Evolutionary conservation across 2,113 vertebrate genomes (phyloP).

Genomic region (Chloebia gouldiae): DNA sequence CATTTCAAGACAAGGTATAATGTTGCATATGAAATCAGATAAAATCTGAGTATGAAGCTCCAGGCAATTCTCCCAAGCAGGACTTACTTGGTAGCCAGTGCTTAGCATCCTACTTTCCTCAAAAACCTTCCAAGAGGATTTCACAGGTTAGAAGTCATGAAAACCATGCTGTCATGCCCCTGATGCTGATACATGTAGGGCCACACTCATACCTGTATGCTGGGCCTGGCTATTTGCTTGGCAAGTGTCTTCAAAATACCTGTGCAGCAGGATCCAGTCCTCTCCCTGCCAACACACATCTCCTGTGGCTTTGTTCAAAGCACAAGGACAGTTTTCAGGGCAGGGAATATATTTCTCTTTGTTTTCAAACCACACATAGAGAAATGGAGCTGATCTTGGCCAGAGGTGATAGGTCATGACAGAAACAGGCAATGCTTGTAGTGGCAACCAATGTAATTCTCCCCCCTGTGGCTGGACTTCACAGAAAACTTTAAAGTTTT

Average conservation of each 20-base stretch:
- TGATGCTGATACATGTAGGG: neutral
- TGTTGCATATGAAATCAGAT: neutral
- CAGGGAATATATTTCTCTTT: neutral
- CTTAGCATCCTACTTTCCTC: neutral
- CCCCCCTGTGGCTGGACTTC: neutral
- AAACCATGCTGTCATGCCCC: neutral
- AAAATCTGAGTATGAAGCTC: neutral
- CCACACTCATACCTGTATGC: fast-evolving
- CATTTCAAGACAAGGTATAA: neutral
- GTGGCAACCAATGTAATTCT: neutral
- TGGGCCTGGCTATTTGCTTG: neutral
- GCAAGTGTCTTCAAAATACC: neutral
- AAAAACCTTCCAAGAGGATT: neutral
- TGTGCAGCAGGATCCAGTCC: neutral
- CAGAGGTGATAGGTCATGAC: neutral
- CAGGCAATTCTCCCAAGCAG: neutral
- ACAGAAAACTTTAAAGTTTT: neutral
- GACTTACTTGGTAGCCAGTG: neutral
- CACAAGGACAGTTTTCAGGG: neutral
- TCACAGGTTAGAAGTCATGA: neutral
- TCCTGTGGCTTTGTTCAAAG: neutral
- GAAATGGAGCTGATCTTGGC: neutral
- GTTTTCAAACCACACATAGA: neutral
- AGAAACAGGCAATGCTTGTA: neutral
- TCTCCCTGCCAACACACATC: neutral